A percentile compares a stretch with the other conserved stretches of the same genome.
These are phyloP conservation scores for Ondatra zibethicus DNA, from an alignment of 2,113 vertebrate genomes.

Conservation along the genomic window DNA sequence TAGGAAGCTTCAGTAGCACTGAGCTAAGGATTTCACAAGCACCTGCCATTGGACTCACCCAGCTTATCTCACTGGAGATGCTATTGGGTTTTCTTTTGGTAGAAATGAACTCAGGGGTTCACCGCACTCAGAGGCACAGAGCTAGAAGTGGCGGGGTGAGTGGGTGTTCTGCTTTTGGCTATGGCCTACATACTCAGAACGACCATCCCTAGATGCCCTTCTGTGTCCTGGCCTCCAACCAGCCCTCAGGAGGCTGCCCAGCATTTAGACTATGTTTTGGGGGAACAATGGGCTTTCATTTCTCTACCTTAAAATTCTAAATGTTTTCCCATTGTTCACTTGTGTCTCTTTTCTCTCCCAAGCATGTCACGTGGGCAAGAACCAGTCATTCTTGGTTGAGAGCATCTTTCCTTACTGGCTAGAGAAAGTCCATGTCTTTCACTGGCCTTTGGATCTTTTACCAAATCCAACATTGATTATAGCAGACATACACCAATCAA, in stretches of 20 bases:
- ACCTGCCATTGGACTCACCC: not conserved
- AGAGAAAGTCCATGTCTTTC: not conserved
- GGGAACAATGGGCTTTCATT: not conserved
- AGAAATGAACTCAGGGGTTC: conserved; percentile 1
- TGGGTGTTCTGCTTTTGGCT: not conserved
- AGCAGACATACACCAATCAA: not conserved
- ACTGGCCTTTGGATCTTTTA: not conserved
- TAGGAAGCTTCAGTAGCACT: not conserved
- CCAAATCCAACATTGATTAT: not conserved
- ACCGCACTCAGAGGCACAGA: not conserved
- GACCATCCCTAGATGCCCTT: not conserved
- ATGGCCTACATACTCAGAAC: not conserved
- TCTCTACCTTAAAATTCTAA: not conserved
- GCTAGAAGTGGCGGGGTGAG: not conserved
- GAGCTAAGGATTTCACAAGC: not conserved
- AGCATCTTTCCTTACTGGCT: not conserved
- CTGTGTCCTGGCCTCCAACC: no score
- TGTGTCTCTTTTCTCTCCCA: not conserved
- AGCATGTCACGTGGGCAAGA: not conserved
- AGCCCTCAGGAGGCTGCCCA: not conserved
- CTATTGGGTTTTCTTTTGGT: not conserved
- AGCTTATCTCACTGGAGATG: not conserved
- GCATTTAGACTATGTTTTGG: not conserved
- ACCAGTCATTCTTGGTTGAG: not conserved
- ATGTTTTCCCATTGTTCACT: not conserved